Conservation (phyloP, 2,888 invertebrate genomes). For the Tetrapedia diversipes region DNA sequence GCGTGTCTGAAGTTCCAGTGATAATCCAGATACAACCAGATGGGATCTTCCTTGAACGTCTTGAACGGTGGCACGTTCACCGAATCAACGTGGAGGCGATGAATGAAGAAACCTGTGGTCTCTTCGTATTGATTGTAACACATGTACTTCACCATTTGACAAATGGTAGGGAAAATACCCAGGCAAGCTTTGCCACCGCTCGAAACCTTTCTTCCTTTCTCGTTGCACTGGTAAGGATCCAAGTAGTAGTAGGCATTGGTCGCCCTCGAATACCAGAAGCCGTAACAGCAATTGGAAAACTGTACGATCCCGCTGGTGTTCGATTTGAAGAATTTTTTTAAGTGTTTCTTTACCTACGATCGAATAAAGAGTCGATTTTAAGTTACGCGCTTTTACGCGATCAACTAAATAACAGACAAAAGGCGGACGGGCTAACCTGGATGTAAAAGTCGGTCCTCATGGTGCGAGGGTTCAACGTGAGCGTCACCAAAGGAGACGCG, state of each 20-base stretch:
- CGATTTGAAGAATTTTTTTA: slow-evolving; percentile 71
- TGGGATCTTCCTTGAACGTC: slow-evolving; percentile 77
- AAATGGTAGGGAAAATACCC: slow-evolving; percentile 73
- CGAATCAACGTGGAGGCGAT: slow-evolving; percentile 77
- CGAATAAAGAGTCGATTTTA: neutral
- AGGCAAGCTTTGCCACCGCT: slow-evolving; percentile 73
- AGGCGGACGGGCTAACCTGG: slow-evolving; percentile 55
- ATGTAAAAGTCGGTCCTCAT: slow-evolving; percentile 64
- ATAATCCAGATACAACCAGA: slow-evolving; percentile 80
- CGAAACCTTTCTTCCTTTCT: slow-evolving; percentile 66
- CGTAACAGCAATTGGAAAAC: slow-evolving; percentile 80
- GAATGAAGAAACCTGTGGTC: slow-evolving; percentile 80
- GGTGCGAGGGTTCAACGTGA: slow-evolving; percentile 61
- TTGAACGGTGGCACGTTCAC: slow-evolving; percentile 68
- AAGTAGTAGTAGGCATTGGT: slow-evolving; percentile 78
- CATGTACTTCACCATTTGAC: slow-evolving; percentile 77
- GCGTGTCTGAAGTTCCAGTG: slow-evolving; percentile 77
- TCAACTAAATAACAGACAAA: neutral
- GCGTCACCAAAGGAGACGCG: slow-evolving; percentile 63
- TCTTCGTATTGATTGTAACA: slow-evolving; percentile 71
- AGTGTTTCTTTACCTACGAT: slow-evolving; percentile 67
- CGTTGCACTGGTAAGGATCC: slow-evolving; percentile 78
- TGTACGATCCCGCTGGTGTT: slow-evolving; percentile 76
- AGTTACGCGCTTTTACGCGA: too few relatives aligned
- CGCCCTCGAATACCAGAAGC: slow-evolving; percentile 78